Evolutionary conservation across 2,113 vertebrate genomes (phyloP).

Genomic region (Spilogale gracilis): DNA sequence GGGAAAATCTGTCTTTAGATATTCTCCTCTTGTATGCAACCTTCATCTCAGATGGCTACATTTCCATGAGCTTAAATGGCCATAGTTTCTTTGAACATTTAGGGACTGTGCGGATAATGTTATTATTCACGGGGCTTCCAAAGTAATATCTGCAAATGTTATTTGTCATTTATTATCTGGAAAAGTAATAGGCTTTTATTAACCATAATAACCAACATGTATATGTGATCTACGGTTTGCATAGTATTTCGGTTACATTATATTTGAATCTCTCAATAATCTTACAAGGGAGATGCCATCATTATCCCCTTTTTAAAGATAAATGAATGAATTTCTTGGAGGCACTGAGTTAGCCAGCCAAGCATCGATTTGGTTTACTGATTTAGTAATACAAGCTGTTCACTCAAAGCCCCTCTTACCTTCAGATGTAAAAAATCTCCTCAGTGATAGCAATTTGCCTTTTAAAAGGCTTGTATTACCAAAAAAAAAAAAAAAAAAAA

Average conservation of each 20-base stretch:
- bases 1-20: background rate
- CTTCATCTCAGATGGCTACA: background rate
- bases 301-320: background rate
- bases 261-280: slow-evolving; percentile 30
- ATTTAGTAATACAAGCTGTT: background rate
- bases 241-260: background rate
- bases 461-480: background rate
- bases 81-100: background rate
- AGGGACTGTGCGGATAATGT: background rate
- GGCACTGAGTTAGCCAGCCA: background rate
- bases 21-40: background rate
- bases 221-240: background rate
- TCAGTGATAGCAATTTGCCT: background rate
- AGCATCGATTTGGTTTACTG: background rate
- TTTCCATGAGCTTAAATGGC: background rate
- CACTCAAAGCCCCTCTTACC: background rate
- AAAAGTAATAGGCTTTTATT: slow-evolving; percentile 20
- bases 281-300: background rate
- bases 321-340: background rate
- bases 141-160: slow-evolving; percentile 1
- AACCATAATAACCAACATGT: background rate
- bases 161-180: background rate
- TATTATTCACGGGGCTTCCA: background rate
- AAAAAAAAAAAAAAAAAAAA: slow-evolving; percentile 48
- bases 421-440: slow-evolving; percentile 15